Percentiles rank a stretch among this genome's conserved stretches.
Evolutionary conservation across 1,140 invertebrate genomes (phyloP).

Genomic region (Acromyrmex heyeri): DNA sequence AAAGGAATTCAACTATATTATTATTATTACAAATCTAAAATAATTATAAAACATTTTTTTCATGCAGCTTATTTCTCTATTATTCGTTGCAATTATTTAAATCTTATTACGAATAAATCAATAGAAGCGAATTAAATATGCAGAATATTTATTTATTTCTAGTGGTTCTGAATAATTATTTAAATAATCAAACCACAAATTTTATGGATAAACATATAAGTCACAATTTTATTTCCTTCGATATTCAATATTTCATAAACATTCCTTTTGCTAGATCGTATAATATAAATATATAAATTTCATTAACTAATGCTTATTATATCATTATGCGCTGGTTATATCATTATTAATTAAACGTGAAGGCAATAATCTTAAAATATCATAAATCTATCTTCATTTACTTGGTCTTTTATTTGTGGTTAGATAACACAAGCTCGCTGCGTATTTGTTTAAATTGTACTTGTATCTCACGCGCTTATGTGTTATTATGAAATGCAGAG

Average conservation of each 20-base stretch:
- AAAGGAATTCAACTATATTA: not conserved
- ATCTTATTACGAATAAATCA: not conserved
- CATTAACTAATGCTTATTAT: not conserved
- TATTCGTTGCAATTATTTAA: too few species aligned
- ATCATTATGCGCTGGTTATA: not conserved
- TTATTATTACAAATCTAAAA: not conserved
- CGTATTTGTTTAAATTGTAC: slow-evolving; percentile 19
- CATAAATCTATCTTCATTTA: not conserved
- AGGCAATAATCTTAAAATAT: not conserved
- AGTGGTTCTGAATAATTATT: not conserved
- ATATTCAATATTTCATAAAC: not conserved
- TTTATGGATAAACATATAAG: not conserved
- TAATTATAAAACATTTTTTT: not conserved
- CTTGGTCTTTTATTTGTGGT: not conserved
- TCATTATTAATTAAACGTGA: not conserved
- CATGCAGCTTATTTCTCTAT: not conserved
- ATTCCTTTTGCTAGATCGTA: not conserved
- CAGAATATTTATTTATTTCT: not conserved
- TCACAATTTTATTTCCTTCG: not conserved
- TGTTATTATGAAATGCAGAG: slow-evolving; percentile 44
- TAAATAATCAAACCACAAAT: not conserved
- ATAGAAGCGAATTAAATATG: too few species aligned
- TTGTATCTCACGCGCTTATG: slow-evolving; percentile 36
- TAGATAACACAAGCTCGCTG: not conserved
- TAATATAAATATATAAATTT: not conserved